Base-by-base conservation (phyloP, 2,797 vertebrate species). In the Eremophila alpestris region DNA sequence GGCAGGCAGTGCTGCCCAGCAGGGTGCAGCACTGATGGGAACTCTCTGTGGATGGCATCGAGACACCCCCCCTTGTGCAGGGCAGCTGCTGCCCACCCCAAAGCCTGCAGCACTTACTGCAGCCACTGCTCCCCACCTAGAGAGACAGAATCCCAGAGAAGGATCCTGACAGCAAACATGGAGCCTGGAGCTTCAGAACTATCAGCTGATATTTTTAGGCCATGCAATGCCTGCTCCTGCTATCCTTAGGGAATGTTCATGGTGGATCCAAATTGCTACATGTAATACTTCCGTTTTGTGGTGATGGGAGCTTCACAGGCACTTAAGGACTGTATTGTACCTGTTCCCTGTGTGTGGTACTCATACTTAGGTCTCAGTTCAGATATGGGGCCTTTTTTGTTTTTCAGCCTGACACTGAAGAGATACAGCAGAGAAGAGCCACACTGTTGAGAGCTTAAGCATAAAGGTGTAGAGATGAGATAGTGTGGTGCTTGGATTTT, bases 31-130 rank as follows among this genome's bases (percentile, higher is more conserved):
- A 41, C 46, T 0, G 0, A 10, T 27, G 22, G 36, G 43, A 70
- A 5, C 20, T 2, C 0, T 16, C 56, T 0, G 1, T 24, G 60
- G 55, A 9, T 49, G 43, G 13, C 38, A 34, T 5, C 0, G 0
- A 88, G 60, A 19, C 2, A 6, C 40, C 4, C 34, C 34, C 15
- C 8, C 1, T 9, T 27, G 19, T 40, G 13, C 40, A 82, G 62
- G 23, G 20, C 2, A 8, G 26, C 64, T 2, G 4, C 83, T 76
- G 55, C 32, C 15, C 30, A 9, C 14, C 16, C 51, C 18, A 13
- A 17, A 74, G 6, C 30, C 32, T 56, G 32, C 9, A 41, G 22
- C 29, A 13, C 13, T 23, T 4, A 0, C 62, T 71, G 17, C 51
- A 73, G 21, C 34, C 13, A 9, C 49, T 51, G 46, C 26, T 55